Base-by-base conservation (phyloP, 2,888 invertebrate genomes). In the Terebella lapidaria region DNA sequence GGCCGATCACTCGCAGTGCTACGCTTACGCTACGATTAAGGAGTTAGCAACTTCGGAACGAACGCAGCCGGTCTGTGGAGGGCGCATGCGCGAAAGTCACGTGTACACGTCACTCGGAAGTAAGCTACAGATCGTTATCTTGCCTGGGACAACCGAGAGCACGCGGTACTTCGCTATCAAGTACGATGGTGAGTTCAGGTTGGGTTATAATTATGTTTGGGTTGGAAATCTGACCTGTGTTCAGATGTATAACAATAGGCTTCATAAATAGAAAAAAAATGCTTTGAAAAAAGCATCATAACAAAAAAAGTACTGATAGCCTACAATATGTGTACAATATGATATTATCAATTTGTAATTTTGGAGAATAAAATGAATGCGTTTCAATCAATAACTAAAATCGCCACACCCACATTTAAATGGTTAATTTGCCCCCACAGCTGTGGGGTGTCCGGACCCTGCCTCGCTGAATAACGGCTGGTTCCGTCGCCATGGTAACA, bases 1-100 rank as follows among this genome's bases (percentile, higher is more conserved):
- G 1, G 20, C 26, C 5, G 42, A 35, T 30, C 30, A 56, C 22
- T 28, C 55, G n/a, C 28, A 42, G 1, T 60, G 60, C 56, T 46
- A 55, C 20, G 60, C 60, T 26, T 60, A 60, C 30, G 60, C 60
- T 18, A 60, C 29, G 3, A 30, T 60, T 28, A 58, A 57, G 47
- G 63, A 63, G 52, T n/a, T n/a, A n/a, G 46, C 42, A 29, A 42
- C 20, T 15, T 22, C 3, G 24, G 24, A 54, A 18, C 54, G 59
- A 46, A 46, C 54, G 20, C 26, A 46, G 22, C 60, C 60, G 24
- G 25, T 63, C 5, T 63, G 63, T 30, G 58, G 58, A 15, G 46
- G 54, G 20, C 5, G 35, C 2, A 10, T 18, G n/a, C 18, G 57
- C 18, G 27, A 49, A 28, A 47, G 28, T 2, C n/a, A 20, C 27